phyloP scores from a whole-genome alignment of 2,888 invertebrate species.

The Diloba caeruleocephala region DNA sequence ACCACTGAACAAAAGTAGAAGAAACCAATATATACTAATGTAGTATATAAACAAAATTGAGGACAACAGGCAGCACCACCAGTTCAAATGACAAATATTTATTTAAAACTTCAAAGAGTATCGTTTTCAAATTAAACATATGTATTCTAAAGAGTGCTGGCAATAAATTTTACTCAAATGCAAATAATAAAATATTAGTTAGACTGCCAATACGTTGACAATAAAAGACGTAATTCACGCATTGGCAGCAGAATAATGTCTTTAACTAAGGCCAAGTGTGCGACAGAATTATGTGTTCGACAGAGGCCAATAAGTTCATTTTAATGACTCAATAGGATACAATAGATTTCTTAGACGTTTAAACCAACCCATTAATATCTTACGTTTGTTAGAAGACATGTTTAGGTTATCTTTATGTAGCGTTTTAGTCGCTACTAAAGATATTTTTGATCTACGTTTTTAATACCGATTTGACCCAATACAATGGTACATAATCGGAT shows the following conservation, averaged over 20 bases:
- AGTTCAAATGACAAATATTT: too few relatives aligned
- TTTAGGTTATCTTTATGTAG: not conserved
- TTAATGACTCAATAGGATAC: constrained; percentile 35
- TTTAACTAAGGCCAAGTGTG: constrained; percentile 37
- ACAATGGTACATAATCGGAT: constrained; percentile 40
- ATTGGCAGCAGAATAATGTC: constrained; percentile 40
- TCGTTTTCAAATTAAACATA: not conserved
- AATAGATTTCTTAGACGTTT: constrained; percentile 16
- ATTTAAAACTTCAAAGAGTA: too few relatives aligned
- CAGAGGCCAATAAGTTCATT: constrained; percentile 24
- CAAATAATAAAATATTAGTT: constrained; percentile 10
- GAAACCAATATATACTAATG: not conserved
- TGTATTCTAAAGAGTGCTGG: not conserved
- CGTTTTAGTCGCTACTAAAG: not conserved
- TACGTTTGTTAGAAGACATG: not conserved
- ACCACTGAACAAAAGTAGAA: too few relatives aligned
- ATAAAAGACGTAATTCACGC: constrained; percentile 28
- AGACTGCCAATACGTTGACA: constrained; percentile 16
- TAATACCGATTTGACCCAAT: constrained; percentile 15
- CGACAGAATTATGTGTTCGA: constrained; percentile 24
- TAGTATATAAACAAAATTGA: too few relatives aligned
- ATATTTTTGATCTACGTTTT: not conserved
- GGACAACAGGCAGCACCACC: too few relatives aligned
- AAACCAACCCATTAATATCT: not conserved
- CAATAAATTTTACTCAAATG: constrained; percentile 9